These are phyloP conservation scores for Achatina immaculata DNA, from an alignment of 1,140 invertebrate species.

Conservation along the genomic window DNA sequence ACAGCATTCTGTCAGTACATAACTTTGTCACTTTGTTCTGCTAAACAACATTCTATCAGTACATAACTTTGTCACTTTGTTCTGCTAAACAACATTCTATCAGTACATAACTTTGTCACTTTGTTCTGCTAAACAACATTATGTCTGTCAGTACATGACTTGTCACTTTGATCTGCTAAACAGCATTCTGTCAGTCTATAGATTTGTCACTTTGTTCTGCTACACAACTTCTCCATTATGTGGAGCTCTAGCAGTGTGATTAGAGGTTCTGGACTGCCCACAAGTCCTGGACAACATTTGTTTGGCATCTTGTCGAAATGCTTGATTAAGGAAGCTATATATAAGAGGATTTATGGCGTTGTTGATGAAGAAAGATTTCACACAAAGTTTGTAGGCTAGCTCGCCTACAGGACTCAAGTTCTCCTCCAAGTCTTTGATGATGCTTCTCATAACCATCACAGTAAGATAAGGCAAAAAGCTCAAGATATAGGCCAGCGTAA, in stretches of 20 bases:
- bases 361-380: constrained; percentile 63
- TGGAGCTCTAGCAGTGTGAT: not conserved
- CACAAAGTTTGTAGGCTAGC: constrained; percentile 60
- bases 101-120: too few relatives aligned
- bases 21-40: too few relatives aligned
- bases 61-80: too few relatives aligned
- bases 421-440: constrained; percentile 57
- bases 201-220: not conserved
- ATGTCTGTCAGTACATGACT: too few relatives aligned
- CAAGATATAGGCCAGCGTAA: constrained; percentile 58
- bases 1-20: too few relatives aligned
- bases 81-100: too few relatives aligned
- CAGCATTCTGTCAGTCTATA: too few relatives aligned
- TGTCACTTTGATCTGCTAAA: too few relatives aligned
- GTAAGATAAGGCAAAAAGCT: constrained; percentile 58
- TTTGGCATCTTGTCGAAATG: constrained; percentile 52
- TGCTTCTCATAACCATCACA: constrained; percentile 52
- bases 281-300: constrained; percentile 45
- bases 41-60: too few relatives aligned
- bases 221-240: not conserved
- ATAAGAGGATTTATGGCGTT: constrained; percentile 61
- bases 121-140: too few relatives aligned
- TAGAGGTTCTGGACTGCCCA: constrained; percentile 44
- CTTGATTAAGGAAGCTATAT: constrained; percentile 59
- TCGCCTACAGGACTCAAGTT: constrained; percentile 50